Conservation (phyloP, 92 coral and sea anemone genomes). For the Porites evermanni region DNA sequence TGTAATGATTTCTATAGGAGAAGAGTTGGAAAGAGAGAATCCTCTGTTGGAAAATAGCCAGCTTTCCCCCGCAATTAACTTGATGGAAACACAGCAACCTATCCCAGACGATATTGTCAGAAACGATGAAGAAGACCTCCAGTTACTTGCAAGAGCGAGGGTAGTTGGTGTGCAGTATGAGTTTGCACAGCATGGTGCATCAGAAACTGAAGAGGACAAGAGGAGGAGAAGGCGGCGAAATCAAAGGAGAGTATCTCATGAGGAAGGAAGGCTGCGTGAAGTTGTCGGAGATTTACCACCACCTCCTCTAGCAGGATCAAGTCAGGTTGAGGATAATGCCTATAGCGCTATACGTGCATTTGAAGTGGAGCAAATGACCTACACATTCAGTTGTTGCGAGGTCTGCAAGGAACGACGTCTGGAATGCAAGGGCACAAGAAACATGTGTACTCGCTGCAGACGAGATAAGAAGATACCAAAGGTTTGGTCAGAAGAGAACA, state of each 20-base stretch:
- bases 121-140: conserved; percentile 9
- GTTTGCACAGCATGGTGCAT: conserved; percentile 31
- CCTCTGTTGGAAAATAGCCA: conserved; percentile 1
- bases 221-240: conserved; percentile 30
- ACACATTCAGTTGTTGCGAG: conserved; percentile 41
- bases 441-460: conserved; percentile 21
- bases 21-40: not conserved
- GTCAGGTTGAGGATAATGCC: conserved; percentile 29
- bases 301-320: conserved; percentile 44
- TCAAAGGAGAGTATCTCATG: not conserved
- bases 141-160: conserved; percentile 24
- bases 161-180: conserved; percentile 42
- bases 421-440: not conserved
- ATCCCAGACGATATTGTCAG: not conserved
- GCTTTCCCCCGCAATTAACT: not conserved
- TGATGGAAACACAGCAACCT: not conserved
- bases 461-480: too few relatives aligned
- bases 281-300: conserved; percentile 45
- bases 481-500: too few relatives aligned
- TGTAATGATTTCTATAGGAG: not conserved
- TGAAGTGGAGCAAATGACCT: conserved; percentile 50
- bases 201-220: conserved; percentile 18
- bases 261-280: conserved; percentile 34
- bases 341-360: conserved; percentile 41
- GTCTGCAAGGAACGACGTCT: conserved; percentile 59